These are phyloP conservation scores for Scytalopus superciliaris DNA, from an alignment of 2,113 vertebrate genomes.

Conservation along the genomic window DNA sequence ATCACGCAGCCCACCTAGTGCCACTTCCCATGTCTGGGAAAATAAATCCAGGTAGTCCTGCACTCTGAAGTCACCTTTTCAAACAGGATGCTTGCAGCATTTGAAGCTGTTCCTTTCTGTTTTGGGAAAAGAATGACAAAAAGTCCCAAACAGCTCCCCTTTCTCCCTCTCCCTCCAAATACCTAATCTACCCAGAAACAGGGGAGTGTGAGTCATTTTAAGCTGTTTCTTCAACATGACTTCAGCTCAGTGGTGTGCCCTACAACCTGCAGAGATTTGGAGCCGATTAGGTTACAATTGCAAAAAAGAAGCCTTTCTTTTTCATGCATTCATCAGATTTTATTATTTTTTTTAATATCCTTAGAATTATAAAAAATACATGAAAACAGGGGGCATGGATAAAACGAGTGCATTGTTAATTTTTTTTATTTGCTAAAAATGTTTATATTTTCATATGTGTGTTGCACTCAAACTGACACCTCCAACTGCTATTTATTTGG, in stretches of 20 bases:
- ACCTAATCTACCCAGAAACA: conserved; percentile 26
- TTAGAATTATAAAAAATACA: background rate
- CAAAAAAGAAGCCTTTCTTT: background rate
- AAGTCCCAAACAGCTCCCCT: background rate
- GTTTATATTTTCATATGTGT: background rate
- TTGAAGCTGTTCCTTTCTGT: background rate
- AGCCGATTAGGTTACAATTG: background rate
- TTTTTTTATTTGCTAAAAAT: background rate
- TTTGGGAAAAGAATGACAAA: background rate
- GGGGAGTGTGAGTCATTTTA: conserved; percentile 27
- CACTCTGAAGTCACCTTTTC: conserved; percentile 21
- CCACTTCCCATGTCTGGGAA: background rate
- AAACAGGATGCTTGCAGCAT: background rate
- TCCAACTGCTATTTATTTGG: conserved; percentile 41
- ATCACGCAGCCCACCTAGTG: background rate
- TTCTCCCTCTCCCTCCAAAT: background rate
- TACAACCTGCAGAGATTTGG: conserved; percentile 24
- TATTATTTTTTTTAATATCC: background rate
- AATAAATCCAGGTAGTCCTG: conserved; percentile 37
- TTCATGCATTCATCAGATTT: background rate
- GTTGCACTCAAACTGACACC: background rate
- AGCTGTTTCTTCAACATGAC: conserved; percentile 19
- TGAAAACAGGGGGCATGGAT: background rate
- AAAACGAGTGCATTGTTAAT: background rate
- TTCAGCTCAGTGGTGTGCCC: conserved; percentile 23